Percentiles rank a stretch among this genome's conserved stretches.
Evolutionary conservation across 1,140 invertebrate genomes (phyloP).

Genomic region (Drosophila hydei): DNA sequence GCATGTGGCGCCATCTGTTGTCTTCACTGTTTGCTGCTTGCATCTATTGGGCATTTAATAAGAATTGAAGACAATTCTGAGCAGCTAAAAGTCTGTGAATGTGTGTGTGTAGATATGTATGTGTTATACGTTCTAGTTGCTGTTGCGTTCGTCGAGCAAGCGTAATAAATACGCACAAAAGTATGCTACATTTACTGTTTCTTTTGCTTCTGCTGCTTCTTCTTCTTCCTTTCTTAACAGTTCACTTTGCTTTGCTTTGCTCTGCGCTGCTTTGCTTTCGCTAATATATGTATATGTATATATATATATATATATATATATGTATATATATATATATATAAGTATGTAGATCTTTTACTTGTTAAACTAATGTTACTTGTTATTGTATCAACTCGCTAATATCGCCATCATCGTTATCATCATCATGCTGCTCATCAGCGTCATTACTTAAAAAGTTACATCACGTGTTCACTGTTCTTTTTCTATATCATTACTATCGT

Average conservation of each 20-base stretch:
- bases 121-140: conserved; percentile 43
- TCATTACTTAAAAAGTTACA: conserved; percentile 80
- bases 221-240: conserved; percentile 20
- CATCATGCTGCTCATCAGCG: conserved; percentile 12
- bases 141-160: conserved; percentile 36
- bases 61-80: conserved; percentile 17
- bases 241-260: conserved; percentile 62
- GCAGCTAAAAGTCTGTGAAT: conserved; percentile 17
- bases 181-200: conserved; percentile 41
- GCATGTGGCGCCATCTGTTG: conserved; percentile 17
- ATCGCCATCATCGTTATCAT: conserved; percentile 41
- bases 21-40: conserved; percentile 4
- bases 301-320: too few species aligned
- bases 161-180: conserved; percentile 54
- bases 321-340: conserved; percentile 3
- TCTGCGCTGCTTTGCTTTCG: conserved; percentile 45
- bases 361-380: conserved; percentile 65
- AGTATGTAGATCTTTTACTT: conserved; percentile 27
- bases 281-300: conserved; percentile 12
- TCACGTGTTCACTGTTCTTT: conserved; percentile 81
- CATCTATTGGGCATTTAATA: background rate
- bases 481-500: conserved; percentile 64
- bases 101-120: conserved; percentile 51
- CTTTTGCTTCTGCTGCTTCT: conserved; percentile 10
- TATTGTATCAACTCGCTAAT: conserved; percentile 67